Base-by-base conservation (phyloP, 2,888 invertebrate species). In the Erynnis tages region DNA sequence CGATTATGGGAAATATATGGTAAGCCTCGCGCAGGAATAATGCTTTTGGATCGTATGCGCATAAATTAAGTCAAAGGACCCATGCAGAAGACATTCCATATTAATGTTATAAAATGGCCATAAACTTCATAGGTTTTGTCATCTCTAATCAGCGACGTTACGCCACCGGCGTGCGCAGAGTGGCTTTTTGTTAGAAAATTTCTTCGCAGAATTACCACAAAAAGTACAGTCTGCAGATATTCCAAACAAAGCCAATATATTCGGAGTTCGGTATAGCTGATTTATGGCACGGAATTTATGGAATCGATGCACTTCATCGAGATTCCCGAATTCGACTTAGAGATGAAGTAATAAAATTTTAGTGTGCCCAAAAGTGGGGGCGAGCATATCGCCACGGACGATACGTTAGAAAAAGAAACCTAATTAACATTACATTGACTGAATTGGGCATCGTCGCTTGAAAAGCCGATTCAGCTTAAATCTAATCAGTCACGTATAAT, bases 101-200 rank as follows among this genome's bases (percentile, higher is more conserved):
- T 53, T 53, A 53, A 45, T 53, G 52, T 16, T 45, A 11, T 11
- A 32, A 53, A 30, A 37, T 13, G 30, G 14, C 45, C 32, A 45
- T 53, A 53, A 53, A 53, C 52, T 53, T 53, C 52, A 53, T 53
- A 53, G 52, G 38, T 53, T 53, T 53, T 53, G 52, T 45, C 38
- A 45, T 53, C 21, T 7, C 52, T 53, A 53, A 53, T 53, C 44
- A 53, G 52, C 52, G 38, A 45, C 37, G 52, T 37, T 53, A 32
- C 45, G 44, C 52, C 38, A 53, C 45, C 45, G 52, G 52, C 52
- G 52, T 44, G 37, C 52, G 30, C 30, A 2, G 30, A 35, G 25
- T 8, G 5, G 1, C 11, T 52, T 52, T 52, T 52, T 52, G 30
- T 16, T 10, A n/a, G 21, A 23, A 44, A 44, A 37, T 44, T 52